Conservation (phyloP, 1,140 invertebrate species). For the Armadillidium nasatum region DNA sequence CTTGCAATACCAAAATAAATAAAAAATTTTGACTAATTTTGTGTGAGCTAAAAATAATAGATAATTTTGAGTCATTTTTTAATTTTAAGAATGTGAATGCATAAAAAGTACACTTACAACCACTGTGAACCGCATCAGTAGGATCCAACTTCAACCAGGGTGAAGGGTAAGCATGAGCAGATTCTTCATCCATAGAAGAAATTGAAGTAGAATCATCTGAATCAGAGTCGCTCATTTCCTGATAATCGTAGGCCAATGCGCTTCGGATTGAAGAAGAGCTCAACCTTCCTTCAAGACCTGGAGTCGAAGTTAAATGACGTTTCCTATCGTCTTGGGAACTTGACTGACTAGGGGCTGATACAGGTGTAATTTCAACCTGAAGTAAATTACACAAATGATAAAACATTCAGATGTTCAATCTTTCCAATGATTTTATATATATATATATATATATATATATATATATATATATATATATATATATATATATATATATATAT, state of each 20-base stretch:
- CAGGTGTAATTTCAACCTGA: neutral
- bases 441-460: too few relatives aligned
- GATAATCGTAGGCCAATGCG: constrained; percentile 11
- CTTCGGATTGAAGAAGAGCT: neutral
- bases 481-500: too few relatives aligned
- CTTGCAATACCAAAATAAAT: too few relatives aligned
- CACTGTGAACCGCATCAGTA: constrained; percentile 31
- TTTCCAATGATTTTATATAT: too few relatives aligned
- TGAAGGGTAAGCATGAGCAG: constrained; percentile 31
- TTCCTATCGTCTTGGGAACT: neutral
- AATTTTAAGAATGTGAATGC: too few relatives aligned
- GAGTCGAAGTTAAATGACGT: neutral
- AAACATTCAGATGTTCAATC: too few relatives aligned
- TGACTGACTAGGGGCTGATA: neutral
- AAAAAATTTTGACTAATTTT: too few relatives aligned
- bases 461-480: too few relatives aligned
- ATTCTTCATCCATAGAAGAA: constrained; percentile 31
- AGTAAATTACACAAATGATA: too few relatives aligned
- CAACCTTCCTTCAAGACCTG: neutral
- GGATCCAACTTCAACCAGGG: constrained; percentile 36
- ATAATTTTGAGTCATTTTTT: too few relatives aligned
- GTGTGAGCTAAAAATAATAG: too few relatives aligned
- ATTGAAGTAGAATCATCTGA: constrained; percentile 36
- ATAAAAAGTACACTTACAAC: constrained; percentile 29
- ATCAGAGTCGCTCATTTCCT: constrained; percentile 35